phyloP scores from a whole-genome alignment of 2,888 invertebrate species.

The Cryptocephalus primarius region DNA sequence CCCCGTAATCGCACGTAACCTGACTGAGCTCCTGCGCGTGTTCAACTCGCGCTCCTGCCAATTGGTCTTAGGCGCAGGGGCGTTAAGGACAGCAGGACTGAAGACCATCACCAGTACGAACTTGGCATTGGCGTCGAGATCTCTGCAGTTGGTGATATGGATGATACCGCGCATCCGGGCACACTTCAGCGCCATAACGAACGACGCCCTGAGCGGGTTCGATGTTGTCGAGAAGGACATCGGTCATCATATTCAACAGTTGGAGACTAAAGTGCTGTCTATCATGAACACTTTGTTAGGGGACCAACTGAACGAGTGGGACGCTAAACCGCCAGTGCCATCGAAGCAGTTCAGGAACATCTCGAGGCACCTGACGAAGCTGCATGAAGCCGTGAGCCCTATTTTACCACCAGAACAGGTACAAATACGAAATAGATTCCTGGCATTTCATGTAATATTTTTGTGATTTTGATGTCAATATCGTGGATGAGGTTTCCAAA shows the following conservation, averaged over 20 bases:
- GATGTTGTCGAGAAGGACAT: conserved; percentile 69
- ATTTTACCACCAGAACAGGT: conserved; percentile 74
- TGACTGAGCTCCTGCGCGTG: conserved; percentile 79
- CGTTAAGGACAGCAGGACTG: conserved; percentile 85
- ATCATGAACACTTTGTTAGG: conserved; percentile 81
- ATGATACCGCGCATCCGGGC: conserved; percentile 59
- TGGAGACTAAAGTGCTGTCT: conserved; percentile 80
- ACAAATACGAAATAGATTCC: conserved; percentile 4
- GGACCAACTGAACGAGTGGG: conserved; percentile 77
- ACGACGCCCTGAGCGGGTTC: conserved; percentile 45
- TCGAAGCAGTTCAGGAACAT: conserved; percentile 81
- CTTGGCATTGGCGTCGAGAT: conserved; percentile 75
- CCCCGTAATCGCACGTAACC: conserved; percentile 68
- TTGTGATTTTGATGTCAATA: background rate
- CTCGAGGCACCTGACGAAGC: conserved; percentile 77
- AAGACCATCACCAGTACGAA: conserved; percentile 93
- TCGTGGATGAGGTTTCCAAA: too few relatives aligned
- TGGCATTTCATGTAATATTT: background rate
- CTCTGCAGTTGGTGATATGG: conserved; percentile 72
- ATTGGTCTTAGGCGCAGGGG: conserved; percentile 91
- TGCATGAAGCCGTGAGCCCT: conserved; percentile 82
- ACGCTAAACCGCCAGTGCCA: conserved; percentile 90
- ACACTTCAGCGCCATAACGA: conserved; percentile 54
- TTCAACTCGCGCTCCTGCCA: conserved; percentile 87
- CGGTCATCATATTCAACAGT: conserved; percentile 82